Conservation (phyloP, 2,113 vertebrate genomes). For the Myocastor coypus region DNA sequence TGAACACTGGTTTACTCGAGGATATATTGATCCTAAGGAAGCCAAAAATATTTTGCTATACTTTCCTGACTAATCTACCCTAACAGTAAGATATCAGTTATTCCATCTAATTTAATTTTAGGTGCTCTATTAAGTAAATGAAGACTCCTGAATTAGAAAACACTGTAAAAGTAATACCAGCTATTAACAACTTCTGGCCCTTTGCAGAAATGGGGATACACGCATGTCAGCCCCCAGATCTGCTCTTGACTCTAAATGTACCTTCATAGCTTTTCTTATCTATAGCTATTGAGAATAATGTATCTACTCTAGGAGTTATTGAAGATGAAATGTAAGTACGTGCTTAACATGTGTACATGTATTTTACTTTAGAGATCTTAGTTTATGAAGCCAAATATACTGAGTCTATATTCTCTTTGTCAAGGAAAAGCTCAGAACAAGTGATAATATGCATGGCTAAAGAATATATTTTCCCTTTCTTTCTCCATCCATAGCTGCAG, state of each 20-base stretch:
- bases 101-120: constrained; percentile 14
- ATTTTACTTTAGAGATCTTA: neutral
- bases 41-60: neutral
- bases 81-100: neutral
- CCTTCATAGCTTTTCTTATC: neutral
- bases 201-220: neutral
- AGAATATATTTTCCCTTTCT: neutral
- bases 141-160: neutral
- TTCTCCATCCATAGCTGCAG: neutral
- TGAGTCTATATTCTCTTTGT: neutral
- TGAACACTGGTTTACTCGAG: neutral
- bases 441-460: neutral
- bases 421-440: neutral
- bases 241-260: neutral
- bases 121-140: neutral
- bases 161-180: neutral
- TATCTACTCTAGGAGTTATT: neutral
- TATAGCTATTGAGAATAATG: neutral
- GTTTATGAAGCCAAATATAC: neutral
- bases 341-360: neutral
- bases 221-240: neutral
- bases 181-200: neutral
- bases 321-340: neutral
- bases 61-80: neutral
- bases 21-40: neutral